These are phyloP conservation scores for Arvicanthis niloticus DNA, from an alignment of 2,113 vertebrate genomes.

Conservation along the genomic window DNA sequence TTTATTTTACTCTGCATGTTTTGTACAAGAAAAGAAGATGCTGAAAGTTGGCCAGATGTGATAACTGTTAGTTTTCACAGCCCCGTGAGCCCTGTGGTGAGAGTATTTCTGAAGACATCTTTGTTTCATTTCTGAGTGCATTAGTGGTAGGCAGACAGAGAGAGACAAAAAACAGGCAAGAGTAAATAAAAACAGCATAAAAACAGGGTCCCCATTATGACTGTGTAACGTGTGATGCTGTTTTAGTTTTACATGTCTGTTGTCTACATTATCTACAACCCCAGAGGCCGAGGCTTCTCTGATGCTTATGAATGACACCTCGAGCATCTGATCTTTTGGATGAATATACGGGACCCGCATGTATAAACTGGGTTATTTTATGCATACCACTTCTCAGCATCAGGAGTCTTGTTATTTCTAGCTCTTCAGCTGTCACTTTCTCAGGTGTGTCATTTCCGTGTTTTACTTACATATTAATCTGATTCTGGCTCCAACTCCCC, in stretches of 20 bases:
- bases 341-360: background rate
- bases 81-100: background rate
- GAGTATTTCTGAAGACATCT: constrained; percentile 10
- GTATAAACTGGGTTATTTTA: background rate
- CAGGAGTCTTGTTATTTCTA: background rate
- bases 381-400: background rate
- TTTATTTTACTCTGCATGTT: constrained; percentile 82
- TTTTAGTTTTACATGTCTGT: background rate
- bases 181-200: constrained; percentile 2
- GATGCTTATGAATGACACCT: background rate
- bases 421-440: background rate
- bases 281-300: background rate
- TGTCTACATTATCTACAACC: constrained; percentile 19
- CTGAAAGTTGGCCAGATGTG: constrained; percentile 65
- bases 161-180: background rate
- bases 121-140: constrained; percentile 45
- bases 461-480: constrained; percentile 26
- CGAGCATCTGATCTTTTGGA: background rate
- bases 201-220: background rate
- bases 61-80: constrained; percentile 46
- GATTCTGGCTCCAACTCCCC: background rate
- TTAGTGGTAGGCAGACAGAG: background rate
- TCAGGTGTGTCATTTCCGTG: background rate
- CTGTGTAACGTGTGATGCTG: background rate
- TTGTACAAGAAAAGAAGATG: constrained; percentile 52